Conservation (phyloP, 2,113 vertebrate species). For the Pungitius pungitius region DNA sequence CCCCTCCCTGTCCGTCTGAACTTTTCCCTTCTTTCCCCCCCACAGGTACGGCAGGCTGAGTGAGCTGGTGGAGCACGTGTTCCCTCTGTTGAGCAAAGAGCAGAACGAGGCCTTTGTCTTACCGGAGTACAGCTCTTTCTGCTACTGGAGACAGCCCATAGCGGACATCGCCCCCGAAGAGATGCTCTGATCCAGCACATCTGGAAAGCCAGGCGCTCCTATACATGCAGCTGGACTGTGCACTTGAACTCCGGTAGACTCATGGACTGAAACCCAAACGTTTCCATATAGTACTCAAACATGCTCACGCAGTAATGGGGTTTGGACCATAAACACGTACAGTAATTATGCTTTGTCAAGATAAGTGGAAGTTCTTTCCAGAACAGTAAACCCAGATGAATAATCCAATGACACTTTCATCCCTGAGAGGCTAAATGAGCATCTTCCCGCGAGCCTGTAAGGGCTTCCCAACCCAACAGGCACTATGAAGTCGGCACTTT, state of each 20-base stretch:
- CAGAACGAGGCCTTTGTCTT: constrained; percentile 90
- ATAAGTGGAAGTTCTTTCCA: constrained; percentile 13
- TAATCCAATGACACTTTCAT: constrained; percentile 6
- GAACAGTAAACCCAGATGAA: constrained; percentile 25
- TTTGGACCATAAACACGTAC: constrained; percentile 3
- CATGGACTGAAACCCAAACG: constrained; percentile 19
- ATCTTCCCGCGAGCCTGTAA: not conserved
- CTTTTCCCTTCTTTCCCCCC: not conserved
- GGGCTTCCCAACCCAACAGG: constrained; percentile 5
- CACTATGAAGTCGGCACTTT: not conserved
- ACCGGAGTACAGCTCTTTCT: constrained; percentile 97
- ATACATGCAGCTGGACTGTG: constrained; percentile 23
- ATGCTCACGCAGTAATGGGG: constrained; percentile 8
- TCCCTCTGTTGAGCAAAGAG: constrained; percentile 93
- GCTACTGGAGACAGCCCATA: constrained; percentile 94
- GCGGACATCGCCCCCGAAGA: constrained; percentile 87
- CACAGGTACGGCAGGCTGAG: constrained; percentile 92
- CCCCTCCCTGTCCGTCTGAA: not conserved
- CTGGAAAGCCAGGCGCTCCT: constrained; percentile 30
- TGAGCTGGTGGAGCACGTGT: constrained; percentile 96
- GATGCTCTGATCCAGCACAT: constrained; percentile 79
- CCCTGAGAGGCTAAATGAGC: constrained; percentile 16
- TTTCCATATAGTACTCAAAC: constrained; percentile 12
- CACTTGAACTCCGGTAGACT: constrained; percentile 39
- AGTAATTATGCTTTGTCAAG: constrained; percentile 17